phyloP scores from a whole-genome alignment of 2,113 vertebrate species.

The Prionailurus bengalensis region DNA sequence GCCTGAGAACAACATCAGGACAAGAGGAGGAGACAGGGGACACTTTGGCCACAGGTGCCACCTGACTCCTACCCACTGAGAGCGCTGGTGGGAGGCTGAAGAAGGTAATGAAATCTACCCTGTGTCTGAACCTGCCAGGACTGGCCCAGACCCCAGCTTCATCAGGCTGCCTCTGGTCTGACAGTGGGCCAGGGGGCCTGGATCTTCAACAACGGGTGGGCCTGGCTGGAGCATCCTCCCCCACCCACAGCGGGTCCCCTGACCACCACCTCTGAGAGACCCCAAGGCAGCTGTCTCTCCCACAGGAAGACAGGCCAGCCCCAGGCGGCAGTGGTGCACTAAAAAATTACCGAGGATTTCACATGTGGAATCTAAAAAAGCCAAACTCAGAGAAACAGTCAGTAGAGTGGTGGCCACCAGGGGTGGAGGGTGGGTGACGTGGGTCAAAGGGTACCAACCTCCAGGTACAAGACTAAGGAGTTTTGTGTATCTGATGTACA shows the following conservation, averaged over 20 bases:
- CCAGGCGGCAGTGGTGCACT: neutral
- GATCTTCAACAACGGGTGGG: neutral
- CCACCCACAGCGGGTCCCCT: neutral
- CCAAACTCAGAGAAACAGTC: neutral
- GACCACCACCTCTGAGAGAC: neutral
- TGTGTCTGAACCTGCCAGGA: neutral
- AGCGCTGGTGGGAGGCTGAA: neutral
- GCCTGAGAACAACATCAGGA: neutral
- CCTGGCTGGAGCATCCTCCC: neutral
- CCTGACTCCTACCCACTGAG: neutral
- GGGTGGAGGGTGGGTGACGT: neutral
- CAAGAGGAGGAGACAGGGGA: neutral
- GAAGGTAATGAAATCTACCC: neutral
- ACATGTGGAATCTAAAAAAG: neutral
- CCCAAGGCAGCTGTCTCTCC: neutral
- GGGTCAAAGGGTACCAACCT: neutral
- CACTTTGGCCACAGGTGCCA: neutral
- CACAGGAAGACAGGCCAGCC: neutral
- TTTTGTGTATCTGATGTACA: neutral
- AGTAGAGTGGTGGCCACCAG: neutral
- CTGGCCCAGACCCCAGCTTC: neutral
- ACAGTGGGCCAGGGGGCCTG: neutral
- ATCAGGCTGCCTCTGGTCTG: neutral
- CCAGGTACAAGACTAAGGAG: neutral
- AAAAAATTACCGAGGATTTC: neutral